Evolutionary conservation across 1,140 invertebrate genomes (phyloP).

Genomic region (Sitodiplosis mosellana): DNA sequence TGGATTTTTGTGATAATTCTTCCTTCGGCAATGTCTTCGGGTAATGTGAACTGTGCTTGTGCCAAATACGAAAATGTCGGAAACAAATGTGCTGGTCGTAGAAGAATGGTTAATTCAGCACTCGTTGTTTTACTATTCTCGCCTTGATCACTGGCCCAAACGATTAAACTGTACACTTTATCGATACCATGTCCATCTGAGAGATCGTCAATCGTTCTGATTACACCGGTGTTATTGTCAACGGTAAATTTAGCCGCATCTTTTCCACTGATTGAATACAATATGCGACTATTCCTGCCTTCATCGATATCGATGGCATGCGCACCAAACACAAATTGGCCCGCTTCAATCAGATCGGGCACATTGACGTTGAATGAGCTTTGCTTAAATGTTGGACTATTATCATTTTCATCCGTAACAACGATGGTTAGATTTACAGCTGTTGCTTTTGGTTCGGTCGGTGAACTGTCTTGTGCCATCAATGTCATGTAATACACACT

Average conservation of each 20-base stretch:
- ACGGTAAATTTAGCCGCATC: constrained; percentile 60
- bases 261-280: constrained; percentile 57
- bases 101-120: constrained; percentile 45
- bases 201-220: constrained; percentile 46
- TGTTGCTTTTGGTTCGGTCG: constrained; percentile 56
- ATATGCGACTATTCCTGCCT: constrained; percentile 57
- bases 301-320: constrained; percentile 63
- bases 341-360: constrained; percentile 51
- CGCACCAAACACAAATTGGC: constrained; percentile 75
- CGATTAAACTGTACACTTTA: constrained; percentile 48
- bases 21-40: constrained; percentile 59
- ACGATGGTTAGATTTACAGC: constrained; percentile 64
- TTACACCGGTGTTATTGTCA: constrained; percentile 60
- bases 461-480: constrained; percentile 70
- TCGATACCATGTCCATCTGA: constrained; percentile 21
- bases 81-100: constrained; percentile 52
- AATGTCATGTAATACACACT: constrained; percentile 59
- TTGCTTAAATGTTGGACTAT: constrained; percentile 57
- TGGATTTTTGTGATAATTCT: constrained; percentile 48
- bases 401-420: constrained; percentile 74
- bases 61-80: constrained; percentile 49
- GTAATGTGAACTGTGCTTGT: constrained; percentile 49
- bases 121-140: constrained; percentile 36
- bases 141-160: constrained; percentile 55
- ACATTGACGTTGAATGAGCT: constrained; percentile 55